These are phyloP conservation scores for Chlorops oryzae DNA, from an alignment of 1,140 invertebrate genomes.

Conservation along the genomic window DNA sequence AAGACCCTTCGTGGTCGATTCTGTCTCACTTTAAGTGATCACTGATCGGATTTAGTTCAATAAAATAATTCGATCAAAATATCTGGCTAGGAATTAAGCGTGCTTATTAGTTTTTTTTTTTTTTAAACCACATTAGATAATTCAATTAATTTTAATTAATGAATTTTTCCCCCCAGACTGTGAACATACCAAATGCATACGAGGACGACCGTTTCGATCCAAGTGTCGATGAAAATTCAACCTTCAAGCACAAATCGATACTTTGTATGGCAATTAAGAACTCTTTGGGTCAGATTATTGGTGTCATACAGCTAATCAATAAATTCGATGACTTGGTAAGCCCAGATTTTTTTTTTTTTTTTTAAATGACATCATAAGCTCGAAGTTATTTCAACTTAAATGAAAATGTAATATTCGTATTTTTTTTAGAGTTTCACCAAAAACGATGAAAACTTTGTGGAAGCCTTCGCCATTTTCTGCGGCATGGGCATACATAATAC, in stretches of 20 bases:
- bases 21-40: neutral
- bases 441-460: constrained; percentile 89
- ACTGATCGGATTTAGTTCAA: neutral
- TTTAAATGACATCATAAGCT: too few species aligned
- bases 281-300: constrained; percentile 80
- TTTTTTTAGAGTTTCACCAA: constrained; percentile 67
- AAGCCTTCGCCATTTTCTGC: constrained; percentile 96
- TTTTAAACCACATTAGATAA: too few species aligned
- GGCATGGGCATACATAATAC: constrained; percentile 97
- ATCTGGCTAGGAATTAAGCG: too few species aligned
- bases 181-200: constrained; percentile 86
- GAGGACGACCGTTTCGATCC: constrained; percentile 87
- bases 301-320: constrained; percentile 86
- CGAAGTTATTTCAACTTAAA: too few species aligned
- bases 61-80: too few species aligned
- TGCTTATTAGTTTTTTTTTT: too few species aligned
- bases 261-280: constrained; percentile 92
- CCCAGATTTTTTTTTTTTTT: too few species aligned
- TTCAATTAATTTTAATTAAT: too few species aligned
- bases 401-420: too few species aligned
- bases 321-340: constrained; percentile 78
- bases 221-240: constrained; percentile 68
- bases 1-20: too few species aligned
- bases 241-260: constrained; percentile 77
- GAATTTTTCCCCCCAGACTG: constrained; percentile 57